Percentiles rank a stretch among this genome's conserved stretches.
Conservation (phyloP, 2,113 vertebrate species). For the Tachysurus fulvidraco region DNA sequence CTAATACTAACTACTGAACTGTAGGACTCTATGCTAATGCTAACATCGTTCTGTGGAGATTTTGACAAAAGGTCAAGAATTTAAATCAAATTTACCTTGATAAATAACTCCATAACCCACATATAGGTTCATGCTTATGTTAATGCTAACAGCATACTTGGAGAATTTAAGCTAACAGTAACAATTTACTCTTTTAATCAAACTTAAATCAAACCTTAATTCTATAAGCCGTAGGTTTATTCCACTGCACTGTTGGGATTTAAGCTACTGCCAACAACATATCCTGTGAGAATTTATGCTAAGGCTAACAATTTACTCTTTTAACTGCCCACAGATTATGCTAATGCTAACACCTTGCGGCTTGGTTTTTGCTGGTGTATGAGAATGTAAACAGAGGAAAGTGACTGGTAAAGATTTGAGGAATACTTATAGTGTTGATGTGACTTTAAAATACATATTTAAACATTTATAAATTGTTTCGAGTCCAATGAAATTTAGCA, state of each 20-base stretch:
- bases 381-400: background rate
- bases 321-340: background rate
- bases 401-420: background rate
- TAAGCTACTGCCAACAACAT: too few species aligned
- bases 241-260: too few species aligned
- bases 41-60: too few species aligned
- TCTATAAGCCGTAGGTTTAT: background rate
- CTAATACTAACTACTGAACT: background rate
- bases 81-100: background rate
- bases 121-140: too few species aligned
- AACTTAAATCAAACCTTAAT: background rate
- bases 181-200: background rate
- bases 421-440: background rate
- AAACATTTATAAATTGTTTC: background rate
- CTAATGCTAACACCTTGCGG: slow-evolving; percentile 1
- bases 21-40: background rate
- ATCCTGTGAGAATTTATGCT: too few species aligned
- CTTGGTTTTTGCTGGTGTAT: background rate
- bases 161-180: too few species aligned
- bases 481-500: background rate
- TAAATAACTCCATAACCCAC: background rate
- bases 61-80: background rate
- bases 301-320: too few species aligned
- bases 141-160: too few species aligned
- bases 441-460: background rate